Percentiles rank a stretch among this genome's conserved stretches.
Evolutionary conservation across 2,797 vertebrate species (phyloP).

Genomic region (Melanotaenia maccullochi): DNA sequence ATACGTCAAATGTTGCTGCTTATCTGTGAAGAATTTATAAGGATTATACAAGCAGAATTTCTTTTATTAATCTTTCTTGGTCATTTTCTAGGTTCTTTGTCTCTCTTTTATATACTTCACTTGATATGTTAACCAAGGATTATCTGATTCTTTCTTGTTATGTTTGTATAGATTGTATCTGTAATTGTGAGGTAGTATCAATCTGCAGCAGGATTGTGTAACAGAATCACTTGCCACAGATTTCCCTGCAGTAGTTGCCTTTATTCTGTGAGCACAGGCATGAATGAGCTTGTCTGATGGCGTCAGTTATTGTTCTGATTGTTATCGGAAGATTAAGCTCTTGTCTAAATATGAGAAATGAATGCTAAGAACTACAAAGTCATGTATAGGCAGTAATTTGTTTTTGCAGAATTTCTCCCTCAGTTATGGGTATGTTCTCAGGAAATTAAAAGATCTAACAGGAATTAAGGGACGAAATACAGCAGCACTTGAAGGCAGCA

Average conservation of each 20-base stretch:
- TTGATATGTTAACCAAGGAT: slow-evolving; percentile 5
- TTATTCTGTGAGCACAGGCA: slow-evolving; percentile 39
- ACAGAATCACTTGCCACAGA: slow-evolving; percentile 49
- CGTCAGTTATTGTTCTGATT: slow-evolving; percentile 37
- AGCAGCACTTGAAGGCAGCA: not conserved
- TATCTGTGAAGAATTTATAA: slow-evolving; percentile 3
- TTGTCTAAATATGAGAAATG: slow-evolving; percentile 31
- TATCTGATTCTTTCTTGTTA: slow-evolving; percentile 26
- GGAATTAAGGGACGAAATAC: not conserved
- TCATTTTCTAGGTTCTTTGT: not conserved
- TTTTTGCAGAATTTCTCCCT: slow-evolving; percentile 12
- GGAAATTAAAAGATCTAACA: slow-evolving; percentile 15
- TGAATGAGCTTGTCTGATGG: slow-evolving; percentile 42
- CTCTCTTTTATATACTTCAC: not conserved
- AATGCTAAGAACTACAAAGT: slow-evolving; percentile 27
- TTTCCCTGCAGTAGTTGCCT: slow-evolving; percentile 37
- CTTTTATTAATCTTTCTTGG: not conserved
- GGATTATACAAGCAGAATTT: not conserved
- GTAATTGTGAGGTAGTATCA: slow-evolving; percentile 31
- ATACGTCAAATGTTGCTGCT: not conserved
- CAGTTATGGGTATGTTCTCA: slow-evolving; percentile 7
- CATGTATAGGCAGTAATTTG: slow-evolving; percentile 21
- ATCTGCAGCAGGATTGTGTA: slow-evolving; percentile 41
- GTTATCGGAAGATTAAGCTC: slow-evolving; percentile 43
- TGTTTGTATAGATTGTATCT: slow-evolving; percentile 52